Evolutionary conservation across 2,113 vertebrate genomes (phyloP), one percentile per base, ranked within the genome.

Genomic region (Passer montanus): DNA sequence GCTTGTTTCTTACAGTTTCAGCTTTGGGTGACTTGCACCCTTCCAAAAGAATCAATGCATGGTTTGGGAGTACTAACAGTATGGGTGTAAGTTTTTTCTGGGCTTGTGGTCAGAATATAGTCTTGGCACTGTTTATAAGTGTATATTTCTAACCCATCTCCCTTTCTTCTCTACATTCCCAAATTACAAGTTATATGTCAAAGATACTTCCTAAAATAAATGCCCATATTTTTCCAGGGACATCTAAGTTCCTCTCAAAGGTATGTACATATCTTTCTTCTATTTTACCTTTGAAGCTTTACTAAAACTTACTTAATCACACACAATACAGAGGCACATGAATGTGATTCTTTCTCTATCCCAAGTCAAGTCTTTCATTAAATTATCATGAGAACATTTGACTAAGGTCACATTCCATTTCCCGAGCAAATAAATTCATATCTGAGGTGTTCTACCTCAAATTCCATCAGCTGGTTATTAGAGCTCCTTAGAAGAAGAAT

Each of bases 131-230:
- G 4, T 37, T 69, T 50, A 33, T 22, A 11, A 55, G 2, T 46
- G 7, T 26, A 13, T 14, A 24, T 72, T 64, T 69, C 15, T 49
- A 35, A 41, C 17, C 8, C 8, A 31, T 47, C 23, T 60, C 6
- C 12, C 35, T 43, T 50, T n/a, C 12, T 39, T 10, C 26, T 15
- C 3, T 22, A 21, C 11, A 6, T 0, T 2, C 13, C 6, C 19
- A 22, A 68, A 35, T 17, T 43, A 26, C 9, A 66, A 15, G 15
- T 33, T 26, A 22, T 11, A 15, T 28, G 13, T 82, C 20, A 44
- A 78, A 88, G 9, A 28, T 26, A 1, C 5, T 90, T 84, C 23
- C 31, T 63, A 43, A 64, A 69, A 58, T 50, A 6, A 6, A 39
- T 18, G 35, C 24, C 4, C 6, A 15, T 50, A 9, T n/a, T 74